Conservation (phyloP, 2,888 invertebrate species). For the Tridacna gigas region DNA sequence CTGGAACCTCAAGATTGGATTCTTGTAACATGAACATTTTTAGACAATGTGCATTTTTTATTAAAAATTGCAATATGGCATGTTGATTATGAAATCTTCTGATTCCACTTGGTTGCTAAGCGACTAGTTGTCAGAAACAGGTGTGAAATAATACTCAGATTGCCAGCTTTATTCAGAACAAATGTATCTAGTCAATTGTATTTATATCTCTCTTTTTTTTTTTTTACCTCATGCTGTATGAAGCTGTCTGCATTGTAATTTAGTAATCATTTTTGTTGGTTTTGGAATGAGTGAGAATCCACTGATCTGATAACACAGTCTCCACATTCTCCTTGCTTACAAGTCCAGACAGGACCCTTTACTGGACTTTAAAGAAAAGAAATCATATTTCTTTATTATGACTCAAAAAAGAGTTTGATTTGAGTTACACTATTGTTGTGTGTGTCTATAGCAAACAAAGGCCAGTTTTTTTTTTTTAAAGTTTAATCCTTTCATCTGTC, state of each 20-base stretch:
- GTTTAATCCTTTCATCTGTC: too few species aligned
- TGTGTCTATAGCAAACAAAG: too few species aligned
- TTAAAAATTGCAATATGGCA: constrained; percentile 4
- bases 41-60: constrained; percentile 13
- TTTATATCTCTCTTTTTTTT: constrained; percentile 64
- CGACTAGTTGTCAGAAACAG: constrained; percentile 24
- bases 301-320: too few species aligned
- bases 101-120: constrained; percentile 32
- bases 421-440: too few species aligned
- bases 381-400: too few species aligned
- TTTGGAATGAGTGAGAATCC: too few species aligned
- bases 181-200: constrained; percentile 80
- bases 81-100: constrained; percentile 39
- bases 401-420: too few species aligned
- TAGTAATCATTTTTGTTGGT: too few species aligned
- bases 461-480: too few species aligned
- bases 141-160: constrained; percentile 74
- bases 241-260: background rate
- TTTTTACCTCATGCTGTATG: constrained; percentile 71
- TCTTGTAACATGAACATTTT: background rate
- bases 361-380: too few species aligned
- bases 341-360: too few species aligned
- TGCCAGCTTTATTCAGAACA: constrained; percentile 80
- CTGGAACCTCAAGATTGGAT: background rate
- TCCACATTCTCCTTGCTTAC: too few species aligned